Base-by-base conservation (phyloP, 2,113 vertebrate species). In the Labeo catla region DNA sequence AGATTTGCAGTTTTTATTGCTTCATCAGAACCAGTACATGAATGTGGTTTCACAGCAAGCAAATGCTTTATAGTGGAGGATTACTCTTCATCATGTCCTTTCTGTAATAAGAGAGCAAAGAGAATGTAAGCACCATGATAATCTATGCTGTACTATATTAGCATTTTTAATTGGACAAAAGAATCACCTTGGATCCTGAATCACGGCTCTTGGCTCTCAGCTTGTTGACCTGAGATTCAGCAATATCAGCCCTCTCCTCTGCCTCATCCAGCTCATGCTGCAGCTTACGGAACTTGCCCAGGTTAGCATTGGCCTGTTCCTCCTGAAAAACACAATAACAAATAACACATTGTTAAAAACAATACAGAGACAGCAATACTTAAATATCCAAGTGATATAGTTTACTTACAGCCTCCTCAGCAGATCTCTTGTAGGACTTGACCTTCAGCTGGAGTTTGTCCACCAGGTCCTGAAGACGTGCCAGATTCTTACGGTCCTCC, bases 371-470 rank as follows among this genome's bases (percentile, higher is more conserved):
- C 9, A 70, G 8, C 45, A 72, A 43, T 54, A 11, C 34, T 39
- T 77, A 12, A 49, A 4, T 66, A 43, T 6, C 39, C 8, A 9
- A 54, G 1, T n/a, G 39, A 52, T 34, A 57, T 63, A 36, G 45
- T 11, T 57, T 36, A 93, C 93, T 91, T 83, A 93, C 93, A 15
- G 93, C 93, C 73, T 95, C 96, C 78, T 97, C 96, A 0, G 96
- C 90, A 86, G 93, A 36, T 87, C 95, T 93, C 88, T 96, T 96
- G 88, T 96, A 96, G 54, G 95, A 94, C 76, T 96, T 96, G 87
- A 96, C 95, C 87, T 96, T 96, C 74, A 95, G 87, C 89, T 95
- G 95, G 39, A 96, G 91, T 88, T 96, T 96, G 89, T 96, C 95
- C 43, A 96, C 96, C 89, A 97, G 90, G 83, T 96, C 95, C 89